phyloP scores from a whole-genome alignment of 2,113 vertebrate genomes.

The Felis catus region F.catus_Fca126_mat1.0 CM031424.1:11878501-11879000 shows the following conservation, averaged over 20 bases:
- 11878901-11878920: not conserved
- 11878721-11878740: not conserved
- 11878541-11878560: not conserved
- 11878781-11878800: not conserved
- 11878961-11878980: not conserved
- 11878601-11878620: not conserved
- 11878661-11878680: not conserved
- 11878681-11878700: not conserved
- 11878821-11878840: not conserved
- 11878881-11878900: not conserved
- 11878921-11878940: not conserved
- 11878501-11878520: not conserved
- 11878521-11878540: not conserved
- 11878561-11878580: constrained; percentile 2
- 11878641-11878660: not conserved
- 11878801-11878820: not conserved
- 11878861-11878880: not conserved
- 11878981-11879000: not conserved
- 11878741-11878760: not conserved
- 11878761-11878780: not conserved
- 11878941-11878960: not conserved
- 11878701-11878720: not conserved
- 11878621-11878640: not conserved
- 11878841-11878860: not conserved
- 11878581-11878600: not conserved